Base-by-base conservation (phyloP, 2,888 invertebrate species). In the Himalopsyche tibetana region DNA sequence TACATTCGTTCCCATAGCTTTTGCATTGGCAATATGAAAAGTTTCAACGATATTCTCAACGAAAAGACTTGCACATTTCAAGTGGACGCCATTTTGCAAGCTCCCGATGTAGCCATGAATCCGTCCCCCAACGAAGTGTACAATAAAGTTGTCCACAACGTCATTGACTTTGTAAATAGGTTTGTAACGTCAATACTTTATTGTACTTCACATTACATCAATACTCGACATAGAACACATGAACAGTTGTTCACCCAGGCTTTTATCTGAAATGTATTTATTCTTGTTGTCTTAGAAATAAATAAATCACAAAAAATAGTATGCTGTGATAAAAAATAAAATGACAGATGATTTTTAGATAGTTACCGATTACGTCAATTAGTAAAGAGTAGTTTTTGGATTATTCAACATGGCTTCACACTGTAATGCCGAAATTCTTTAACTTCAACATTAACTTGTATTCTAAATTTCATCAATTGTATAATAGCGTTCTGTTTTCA, bases 91-190 rank as follows among this genome's bases (percentile, higher is more conserved):
- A 92, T 95, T 0, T 92, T 98, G 0, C 93, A 95, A 0, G 94
- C 95, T 0, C 96, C 97, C 0, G 97, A 97, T 89, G 95, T 97
- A 5, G 94, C 95, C 0, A 92, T 97, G 88, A 94, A 95, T 28
- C 98, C 98, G 0, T 95, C 96, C 0, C 94, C 96, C 0, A 92
- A 94, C 6, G 97, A 98, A 90, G 94, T 97, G 55, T 96, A 96
- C 90, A 96, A 96, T 88, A 95, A 96, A 45, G 94, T 97, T 19
- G 92, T 96, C 17, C 95, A 95, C 89, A 95, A 95, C 89, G 94
- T 96, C 19, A 95, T 96, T 89, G 96, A 97, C 90, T 96, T 97
- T 90, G 92, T 98, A 2, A 95, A 96, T 88, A 95, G 96, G 95
- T 96, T 89, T 89, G 89, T 42, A 80, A 5, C 8, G 1, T 38